Conservation (phyloP, 1,140 invertebrate species). For the Penaeus chinensis region DNA sequence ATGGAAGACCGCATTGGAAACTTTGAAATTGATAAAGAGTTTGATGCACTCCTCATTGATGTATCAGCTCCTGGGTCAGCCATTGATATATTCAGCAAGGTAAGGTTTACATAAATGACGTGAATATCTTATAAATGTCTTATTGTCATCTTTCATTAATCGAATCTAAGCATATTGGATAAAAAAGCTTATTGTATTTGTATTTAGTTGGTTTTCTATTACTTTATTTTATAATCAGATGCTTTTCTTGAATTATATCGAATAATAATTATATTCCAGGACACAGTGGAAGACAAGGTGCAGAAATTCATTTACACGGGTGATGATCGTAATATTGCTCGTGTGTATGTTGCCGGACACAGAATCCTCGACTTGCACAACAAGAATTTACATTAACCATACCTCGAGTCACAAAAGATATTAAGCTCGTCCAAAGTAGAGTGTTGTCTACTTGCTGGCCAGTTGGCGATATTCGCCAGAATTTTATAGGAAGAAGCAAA, state of each 20-base stretch:
- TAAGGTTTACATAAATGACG: neutral
- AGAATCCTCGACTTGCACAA: constrained; percentile 59
- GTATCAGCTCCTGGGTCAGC: constrained; percentile 67
- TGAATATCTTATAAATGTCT: neutral
- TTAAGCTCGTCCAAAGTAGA: neutral
- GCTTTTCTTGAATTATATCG: neutral
- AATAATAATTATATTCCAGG: constrained; percentile 62
- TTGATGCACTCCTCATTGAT: constrained; percentile 81
- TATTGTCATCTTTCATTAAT: too few relatives aligned
- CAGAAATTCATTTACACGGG: constrained; percentile 86
- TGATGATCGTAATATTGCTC: constrained; percentile 84
- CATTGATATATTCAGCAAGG: constrained; percentile 65
- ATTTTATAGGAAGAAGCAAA: neutral
- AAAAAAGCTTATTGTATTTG: too few relatives aligned
- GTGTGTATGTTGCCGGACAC: constrained; percentile 81
- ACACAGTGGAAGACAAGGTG: constrained; percentile 74
- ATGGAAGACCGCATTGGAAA: constrained; percentile 81
- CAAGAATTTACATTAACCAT: constrained; percentile 42
- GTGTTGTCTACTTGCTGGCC: neutral
- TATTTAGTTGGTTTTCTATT: neutral
- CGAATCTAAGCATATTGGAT: too few relatives aligned
- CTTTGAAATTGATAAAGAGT: constrained; percentile 83
- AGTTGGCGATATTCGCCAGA: neutral
- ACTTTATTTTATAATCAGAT: constrained; percentile 10
- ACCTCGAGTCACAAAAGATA: neutral